Conservation (phyloP, 1,140 invertebrate species). For the Hylaeus volcanicus region DNA sequence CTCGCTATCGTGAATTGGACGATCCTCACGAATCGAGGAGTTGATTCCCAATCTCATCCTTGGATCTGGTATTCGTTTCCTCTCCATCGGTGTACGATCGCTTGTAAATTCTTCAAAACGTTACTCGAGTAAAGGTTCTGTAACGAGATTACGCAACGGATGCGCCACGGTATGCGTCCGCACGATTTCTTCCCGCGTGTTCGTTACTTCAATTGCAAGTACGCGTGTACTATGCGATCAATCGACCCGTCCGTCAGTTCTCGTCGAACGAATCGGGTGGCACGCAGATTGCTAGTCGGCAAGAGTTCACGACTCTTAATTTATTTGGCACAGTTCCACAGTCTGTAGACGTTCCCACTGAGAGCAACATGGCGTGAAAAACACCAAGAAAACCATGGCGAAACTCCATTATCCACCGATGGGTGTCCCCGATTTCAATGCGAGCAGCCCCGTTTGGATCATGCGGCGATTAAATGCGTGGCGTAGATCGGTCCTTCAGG, state of each 20-base stretch:
- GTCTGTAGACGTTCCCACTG: conserved; percentile 22
- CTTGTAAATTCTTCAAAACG: neutral
- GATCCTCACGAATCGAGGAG: neutral
- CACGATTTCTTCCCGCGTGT: neutral
- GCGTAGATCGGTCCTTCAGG: conserved; percentile 45
- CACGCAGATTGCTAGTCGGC: neutral
- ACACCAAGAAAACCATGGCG: neutral
- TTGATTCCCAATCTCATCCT: neutral
- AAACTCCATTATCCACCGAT: conserved; percentile 38
- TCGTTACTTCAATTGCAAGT: neutral
- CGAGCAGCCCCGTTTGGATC: conserved; percentile 39
- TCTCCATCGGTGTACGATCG: neutral
- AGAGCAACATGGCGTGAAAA: conserved; percentile 16
- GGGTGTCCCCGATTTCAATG: conserved; percentile 10
- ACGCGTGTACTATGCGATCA: conserved; percentile 6
- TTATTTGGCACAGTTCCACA: conserved; percentile 47
- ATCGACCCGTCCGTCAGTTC: neutral
- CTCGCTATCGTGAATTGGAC: neutral
- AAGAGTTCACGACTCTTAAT: conserved; percentile 13
- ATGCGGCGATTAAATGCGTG: conserved; percentile 42
- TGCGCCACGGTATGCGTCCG: neutral
- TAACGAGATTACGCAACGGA: neutral
- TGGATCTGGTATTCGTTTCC: neutral
- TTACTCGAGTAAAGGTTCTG: neutral
- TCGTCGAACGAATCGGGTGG: conserved; percentile 8